Conservation (phyloP, 2,113 vertebrate genomes). For the Monopterus albus region DNA sequence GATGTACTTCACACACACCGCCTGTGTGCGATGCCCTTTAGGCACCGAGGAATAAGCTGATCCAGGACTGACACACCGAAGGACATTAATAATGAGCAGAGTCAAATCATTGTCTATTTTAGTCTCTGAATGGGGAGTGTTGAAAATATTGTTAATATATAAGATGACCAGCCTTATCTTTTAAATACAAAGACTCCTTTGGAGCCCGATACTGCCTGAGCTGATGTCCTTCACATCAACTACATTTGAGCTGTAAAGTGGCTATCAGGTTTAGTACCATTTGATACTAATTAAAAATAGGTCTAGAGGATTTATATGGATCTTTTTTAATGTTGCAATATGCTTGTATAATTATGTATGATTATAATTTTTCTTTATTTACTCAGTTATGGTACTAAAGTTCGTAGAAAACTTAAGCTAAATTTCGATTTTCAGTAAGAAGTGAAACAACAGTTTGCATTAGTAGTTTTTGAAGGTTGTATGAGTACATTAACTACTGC, state of each 20-base stretch:
- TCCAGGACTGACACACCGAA: too few species aligned
- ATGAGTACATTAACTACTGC: constrained; percentile 28
- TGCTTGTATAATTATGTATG: background rate
- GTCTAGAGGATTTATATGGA: too few species aligned
- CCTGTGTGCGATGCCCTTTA: too few species aligned
- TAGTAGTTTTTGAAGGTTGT: constrained; percentile 18
- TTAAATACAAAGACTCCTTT: too few species aligned
- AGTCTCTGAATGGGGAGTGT: too few species aligned
- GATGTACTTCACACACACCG: too few species aligned
- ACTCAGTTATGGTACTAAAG: constrained; percentile 11
- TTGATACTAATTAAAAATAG: background rate
- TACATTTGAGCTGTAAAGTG: constrained; percentile 83
- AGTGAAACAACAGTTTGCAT: constrained; percentile 35
- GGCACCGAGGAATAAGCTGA: too few species aligned
- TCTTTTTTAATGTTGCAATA: background rate
- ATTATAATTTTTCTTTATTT: background rate
- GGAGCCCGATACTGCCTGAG: constrained; percentile 73
- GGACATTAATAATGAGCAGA: too few species aligned
- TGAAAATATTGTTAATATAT: too few species aligned
- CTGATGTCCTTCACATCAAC: constrained; percentile 81
- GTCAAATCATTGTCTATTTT: too few species aligned
- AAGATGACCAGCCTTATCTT: too few species aligned
- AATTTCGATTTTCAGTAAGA: background rate
- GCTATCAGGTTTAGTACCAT: background rate
- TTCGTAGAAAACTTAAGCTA: constrained; percentile 5